phyloP scores from a whole-genome alignment of 2,113 vertebrate species.

The Choloepus hoffmanni region DNA sequence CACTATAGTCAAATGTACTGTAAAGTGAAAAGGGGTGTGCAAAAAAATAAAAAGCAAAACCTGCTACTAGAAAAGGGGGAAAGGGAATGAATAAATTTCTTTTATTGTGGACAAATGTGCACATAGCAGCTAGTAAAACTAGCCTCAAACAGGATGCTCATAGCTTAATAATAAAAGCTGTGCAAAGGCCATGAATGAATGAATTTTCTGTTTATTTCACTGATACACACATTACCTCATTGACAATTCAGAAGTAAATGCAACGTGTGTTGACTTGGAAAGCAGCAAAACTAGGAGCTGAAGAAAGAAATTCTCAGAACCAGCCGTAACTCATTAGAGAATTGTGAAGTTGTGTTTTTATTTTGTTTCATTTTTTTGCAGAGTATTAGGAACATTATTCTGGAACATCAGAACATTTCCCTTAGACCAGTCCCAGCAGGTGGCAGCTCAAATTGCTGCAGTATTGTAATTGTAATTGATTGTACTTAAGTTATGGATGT shows the following conservation, averaged over 20 bases:
- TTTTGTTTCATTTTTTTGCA: slow-evolving; percentile 66
- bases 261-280: slow-evolving; percentile 78
- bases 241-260: slow-evolving; percentile 85
- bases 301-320: slow-evolving; percentile 77
- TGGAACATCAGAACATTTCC: slow-evolving; percentile 72
- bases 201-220: slow-evolving; percentile 88
- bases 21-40: slow-evolving; percentile 98
- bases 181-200: slow-evolving; percentile 89
- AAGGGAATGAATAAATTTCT: slow-evolving; percentile 87
- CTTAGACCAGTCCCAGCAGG: slow-evolving; percentile 75
- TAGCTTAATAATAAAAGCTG: slow-evolving; percentile 91
- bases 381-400: slow-evolving; percentile 80
- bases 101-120: slow-evolving; percentile 87
- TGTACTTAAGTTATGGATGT: slow-evolving; percentile 81
- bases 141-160: slow-evolving; percentile 88
- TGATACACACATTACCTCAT: slow-evolving; percentile 92
- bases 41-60: slow-evolving; percentile 88
- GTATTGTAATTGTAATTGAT: slow-evolving; percentile 80
- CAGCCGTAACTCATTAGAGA: slow-evolving; percentile 79
- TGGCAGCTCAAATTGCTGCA: slow-evolving; percentile 73
- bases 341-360: slow-evolving; percentile 73
- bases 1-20: slow-evolving; percentile 99
- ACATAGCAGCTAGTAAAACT: slow-evolving; percentile 90
- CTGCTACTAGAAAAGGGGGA: slow-evolving; percentile 80
- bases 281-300: slow-evolving; percentile 72